Base-by-base conservation (phyloP, 2,888 invertebrate genomes). In the Pilophorus perplexus region DNA sequence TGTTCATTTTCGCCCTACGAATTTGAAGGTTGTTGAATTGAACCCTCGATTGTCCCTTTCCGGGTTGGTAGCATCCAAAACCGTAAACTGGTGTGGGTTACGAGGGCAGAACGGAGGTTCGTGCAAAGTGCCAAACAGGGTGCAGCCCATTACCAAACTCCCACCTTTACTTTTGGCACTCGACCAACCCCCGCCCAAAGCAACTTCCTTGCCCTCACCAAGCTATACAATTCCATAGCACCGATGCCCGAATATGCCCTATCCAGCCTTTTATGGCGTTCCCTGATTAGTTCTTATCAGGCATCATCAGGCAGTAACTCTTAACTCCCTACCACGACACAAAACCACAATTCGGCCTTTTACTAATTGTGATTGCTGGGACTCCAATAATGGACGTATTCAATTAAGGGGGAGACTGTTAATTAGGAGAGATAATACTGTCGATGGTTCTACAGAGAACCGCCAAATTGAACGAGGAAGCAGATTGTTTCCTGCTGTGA, bases 241-340 rank as follows among this genome's bases (percentile, higher is more conserved):
- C n/a, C n/a, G n/a, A n/a, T n/a, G n/a, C 6, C 16, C 52, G 52
- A 52, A 52, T 52, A 52, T 52, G 33, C 52, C 52, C 33, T 25
- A 52, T 20, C 28, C 16, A 14, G 23, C 46, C 52, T 20, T 33
- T 52, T 18, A 16, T 18, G 8, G 27, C 14, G 52, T 16, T 46
- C 28, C n/a, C 52, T 52, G 52, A 52, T 52, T 28, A 33, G 28
- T 52, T 52, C 33, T 52, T 52, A 52, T 52, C 52, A 52, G 33
- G 33, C 27, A 52, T 52, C 52, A 52, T 25, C 8, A 14, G 10
- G 52, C 20, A 52, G 25, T 52, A 52, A 6, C 52, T 28, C 52
- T 14, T 27, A n/a, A n/a, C n/a, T n/a, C n/a, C n/a, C n/a, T n/a
- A n/a, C n/a, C n/a, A n/a, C n/a, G n/a, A n/a, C n/a, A n/a, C n/a